Base-by-base conservation (phyloP, 2,797 vertebrate species). In the Melanotaenia maccullochi region DNA sequence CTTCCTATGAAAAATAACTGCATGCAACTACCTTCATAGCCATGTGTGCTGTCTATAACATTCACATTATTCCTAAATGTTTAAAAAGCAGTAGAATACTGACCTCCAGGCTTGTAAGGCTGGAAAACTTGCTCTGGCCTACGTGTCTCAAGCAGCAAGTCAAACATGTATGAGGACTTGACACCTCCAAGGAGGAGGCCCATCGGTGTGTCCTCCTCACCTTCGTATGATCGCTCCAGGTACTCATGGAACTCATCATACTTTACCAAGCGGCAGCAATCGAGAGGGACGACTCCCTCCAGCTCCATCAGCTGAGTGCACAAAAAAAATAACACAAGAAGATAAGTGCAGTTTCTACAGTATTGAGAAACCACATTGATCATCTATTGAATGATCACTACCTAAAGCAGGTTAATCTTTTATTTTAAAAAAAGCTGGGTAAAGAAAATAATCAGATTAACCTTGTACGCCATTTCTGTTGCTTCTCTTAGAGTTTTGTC, bases 161-260 rank as follows among this genome's bases (percentile, higher is more conserved):
- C 98, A 69, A 99, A 99, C 98, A 99, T 99, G 73, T 99, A 99
- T 0, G 98, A 99, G 75, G 98, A 99, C 85, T 99, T 99, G 75
- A 99, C 96, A 33, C 97, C 98, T 59, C 98, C 97, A 4, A 99
- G 95, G 22, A 99, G 94, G 68, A 97, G 91, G 32, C 98, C 98
- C 97, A 99, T 99, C 0, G 96, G 96, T 2, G 96, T 98, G 79
- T 98, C 97, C 87, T 99, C 98, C 68, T 99, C 97, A 1, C 96
- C 97, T 90, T 99, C 98, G 0, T 99, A 99, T 0, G 98, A 99
- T 54, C 96, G 94, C 75, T 99, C 98, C 83, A 99, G 92, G 87
- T 99, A 99, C 93, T 99, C 98, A 0, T 99, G 98, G 86, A 99
- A 99, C 92, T 99, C 98, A 25, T 99, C 98, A 0, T 99, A 99